phyloP scores from a whole-genome alignment of 2,888 invertebrate genomes.

The Neoaliturus tenellus region DNA sequence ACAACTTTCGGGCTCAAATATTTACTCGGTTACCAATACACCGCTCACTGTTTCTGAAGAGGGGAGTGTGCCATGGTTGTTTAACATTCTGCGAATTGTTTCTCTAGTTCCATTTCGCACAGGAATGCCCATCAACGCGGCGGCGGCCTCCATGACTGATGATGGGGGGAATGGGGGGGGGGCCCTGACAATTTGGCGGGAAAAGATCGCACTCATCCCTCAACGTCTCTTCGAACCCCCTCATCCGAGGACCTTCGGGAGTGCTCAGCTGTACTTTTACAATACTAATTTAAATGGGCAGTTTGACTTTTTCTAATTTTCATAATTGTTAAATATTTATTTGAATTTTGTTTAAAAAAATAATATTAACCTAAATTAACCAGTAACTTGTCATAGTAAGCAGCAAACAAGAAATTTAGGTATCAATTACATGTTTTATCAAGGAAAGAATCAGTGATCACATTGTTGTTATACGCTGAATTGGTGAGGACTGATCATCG shows the following conservation, averaged over 20 bases:
- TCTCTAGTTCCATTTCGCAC: slow-evolving; percentile 21
- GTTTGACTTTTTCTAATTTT: too few relatives aligned
- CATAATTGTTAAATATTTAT: too few relatives aligned
- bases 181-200: slow-evolving; percentile 28
- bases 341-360: too few relatives aligned
- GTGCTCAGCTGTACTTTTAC: neutral
- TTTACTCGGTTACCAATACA: neutral
- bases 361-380: too few relatives aligned
- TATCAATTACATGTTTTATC: too few relatives aligned
- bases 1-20: too few relatives aligned
- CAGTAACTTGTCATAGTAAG: too few relatives aligned
- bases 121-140: slow-evolving; percentile 31
- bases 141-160: slow-evolving; percentile 8
- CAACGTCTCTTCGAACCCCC: neutral
- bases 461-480: too few relatives aligned
- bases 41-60: neutral
- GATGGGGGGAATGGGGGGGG: neutral
- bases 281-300: too few relatives aligned
- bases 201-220: slow-evolving; percentile 31
- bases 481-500: too few relatives aligned
- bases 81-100: slow-evolving; percentile 42
- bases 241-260: neutral
- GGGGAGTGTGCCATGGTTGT: neutral
- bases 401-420: too few relatives aligned
- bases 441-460: too few relatives aligned